phyloP scores from a whole-genome alignment of 1,140 invertebrate genomes.

The Fopius arisanus region DNA sequence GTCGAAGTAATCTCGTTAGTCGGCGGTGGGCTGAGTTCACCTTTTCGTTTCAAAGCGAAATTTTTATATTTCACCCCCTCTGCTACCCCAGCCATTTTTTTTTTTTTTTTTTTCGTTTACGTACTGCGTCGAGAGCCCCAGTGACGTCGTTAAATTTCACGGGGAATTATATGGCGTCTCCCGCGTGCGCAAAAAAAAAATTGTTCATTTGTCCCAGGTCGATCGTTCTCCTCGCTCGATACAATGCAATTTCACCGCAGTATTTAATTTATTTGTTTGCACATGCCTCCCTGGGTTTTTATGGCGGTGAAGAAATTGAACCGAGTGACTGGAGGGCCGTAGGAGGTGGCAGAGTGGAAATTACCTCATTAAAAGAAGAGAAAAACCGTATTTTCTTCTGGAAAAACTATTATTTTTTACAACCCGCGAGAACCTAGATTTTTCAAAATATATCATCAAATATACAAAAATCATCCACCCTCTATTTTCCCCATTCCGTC shows the following conservation, averaged over 20 bases:
- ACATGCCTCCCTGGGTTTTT: neutral
- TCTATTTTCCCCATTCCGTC: no score
- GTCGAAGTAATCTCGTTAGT: constrained; percentile 9
- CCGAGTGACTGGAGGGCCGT: no score
- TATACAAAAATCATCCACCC: no score
- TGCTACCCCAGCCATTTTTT: neutral
- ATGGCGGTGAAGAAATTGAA: no score
- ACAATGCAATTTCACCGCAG: neutral
- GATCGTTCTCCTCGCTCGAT: neutral
- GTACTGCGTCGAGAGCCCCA: neutral
- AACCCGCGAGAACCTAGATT: no score
- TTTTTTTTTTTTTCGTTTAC: neutral
- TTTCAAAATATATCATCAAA: no score
- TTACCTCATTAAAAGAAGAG: no score
- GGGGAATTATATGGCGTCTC: constrained; percentile 9
- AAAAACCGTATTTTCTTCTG: no score
- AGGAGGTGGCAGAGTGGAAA: no score
- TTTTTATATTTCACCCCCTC: neutral
- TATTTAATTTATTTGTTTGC: neutral
- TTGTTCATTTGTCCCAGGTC: neutral
- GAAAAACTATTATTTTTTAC: no score
- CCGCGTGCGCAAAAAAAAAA: neutral
- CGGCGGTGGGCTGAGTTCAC: neutral
- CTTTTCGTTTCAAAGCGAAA: constrained; percentile 14
- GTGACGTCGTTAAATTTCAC: constrained; percentile 11